Conservation (phyloP, 2,113 vertebrate genomes). For the Solenodon paradoxus region DNA sequence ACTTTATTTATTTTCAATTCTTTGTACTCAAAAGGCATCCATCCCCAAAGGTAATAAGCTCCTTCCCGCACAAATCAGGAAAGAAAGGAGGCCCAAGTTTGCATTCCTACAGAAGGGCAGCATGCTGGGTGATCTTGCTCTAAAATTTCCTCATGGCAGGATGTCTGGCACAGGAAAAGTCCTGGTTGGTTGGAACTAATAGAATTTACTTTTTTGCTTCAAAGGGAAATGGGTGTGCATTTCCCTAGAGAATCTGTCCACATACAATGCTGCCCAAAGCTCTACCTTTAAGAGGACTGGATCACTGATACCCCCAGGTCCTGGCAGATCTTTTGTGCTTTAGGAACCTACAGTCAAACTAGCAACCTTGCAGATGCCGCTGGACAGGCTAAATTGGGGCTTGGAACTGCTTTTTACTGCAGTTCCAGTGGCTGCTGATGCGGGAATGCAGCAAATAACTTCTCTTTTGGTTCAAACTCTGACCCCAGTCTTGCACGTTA, state of each 20-base stretch:
- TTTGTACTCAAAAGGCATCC: conserved; percentile 53
- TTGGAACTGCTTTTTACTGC: neutral
- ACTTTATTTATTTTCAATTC: conserved; percentile 58
- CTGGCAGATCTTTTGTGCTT: neutral
- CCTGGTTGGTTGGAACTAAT: conserved; percentile 70
- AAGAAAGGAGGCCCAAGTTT: conserved; percentile 56
- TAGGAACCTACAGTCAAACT: neutral
- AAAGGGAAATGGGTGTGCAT: conserved; percentile 52
- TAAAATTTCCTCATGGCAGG: conserved; percentile 67
- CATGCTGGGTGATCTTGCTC: conserved; percentile 56
- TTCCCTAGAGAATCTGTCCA: conserved; percentile 47
- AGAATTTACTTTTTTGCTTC: conserved; percentile 60
- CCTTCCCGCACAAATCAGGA: conserved; percentile 50
- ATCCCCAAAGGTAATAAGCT: conserved; percentile 50
- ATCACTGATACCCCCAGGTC: neutral
- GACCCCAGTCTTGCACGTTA: neutral
- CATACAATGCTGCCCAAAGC: neutral
- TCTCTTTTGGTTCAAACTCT: conserved; percentile 44
- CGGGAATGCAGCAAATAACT: neutral
- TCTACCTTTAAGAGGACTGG: conserved; percentile 21
- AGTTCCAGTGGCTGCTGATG: neutral
- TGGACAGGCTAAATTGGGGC: neutral
- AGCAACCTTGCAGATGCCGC: conserved; percentile 3
- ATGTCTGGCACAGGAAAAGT: conserved; percentile 55
- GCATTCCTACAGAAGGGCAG: conserved; percentile 43